phyloP scores from a whole-genome alignment of 2,113 vertebrate genomes.

The Saccopteryx bilineata region DNA sequence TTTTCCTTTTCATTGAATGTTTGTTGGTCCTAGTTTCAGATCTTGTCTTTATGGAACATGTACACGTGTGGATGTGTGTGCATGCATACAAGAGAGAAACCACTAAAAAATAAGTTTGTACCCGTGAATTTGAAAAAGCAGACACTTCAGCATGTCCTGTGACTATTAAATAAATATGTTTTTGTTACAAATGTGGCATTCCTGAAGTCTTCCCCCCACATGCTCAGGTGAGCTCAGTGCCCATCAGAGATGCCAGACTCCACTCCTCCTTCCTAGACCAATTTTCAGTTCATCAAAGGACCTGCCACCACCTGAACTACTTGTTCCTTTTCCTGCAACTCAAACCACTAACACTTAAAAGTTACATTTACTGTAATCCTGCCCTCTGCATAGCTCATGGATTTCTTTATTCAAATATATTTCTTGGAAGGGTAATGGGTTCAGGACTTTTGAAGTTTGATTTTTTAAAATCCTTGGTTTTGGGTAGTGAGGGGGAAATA shows the following conservation, averaged over 20 bases:
- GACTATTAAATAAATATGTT: neutral
- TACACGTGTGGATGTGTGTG: neutral
- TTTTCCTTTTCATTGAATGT: constrained; percentile 4
- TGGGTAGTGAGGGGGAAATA: constrained; percentile 17
- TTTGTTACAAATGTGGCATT: constrained; percentile 19
- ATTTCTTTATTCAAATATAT: constrained; percentile 75
- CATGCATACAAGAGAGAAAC: constrained; percentile 30
- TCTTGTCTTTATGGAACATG: constrained; percentile 35
- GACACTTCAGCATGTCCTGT: neutral
- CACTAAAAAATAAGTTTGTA: neutral
- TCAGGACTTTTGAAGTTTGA: constrained; percentile 57
- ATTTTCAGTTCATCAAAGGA: constrained; percentile 53
- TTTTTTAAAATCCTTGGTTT: constrained; percentile 54
- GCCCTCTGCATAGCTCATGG: constrained; percentile 41
- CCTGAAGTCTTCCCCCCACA: neutral
- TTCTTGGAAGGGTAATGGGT: constrained; percentile 66
- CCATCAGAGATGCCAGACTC: neutral
- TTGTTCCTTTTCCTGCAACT: constrained; percentile 34
- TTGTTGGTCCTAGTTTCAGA: constrained; percentile 52
- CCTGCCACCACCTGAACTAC: neutral
- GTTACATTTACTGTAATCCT: constrained; percentile 48
- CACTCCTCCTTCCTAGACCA: neutral
- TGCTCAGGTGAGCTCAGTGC: constrained; percentile 28
- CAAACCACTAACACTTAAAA: constrained; percentile 49
- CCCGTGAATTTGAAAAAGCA: constrained; percentile 22